A percentile compares a stretch with the other conserved stretches of the same genome.
These are phyloP conservation scores for Drosophila antonietae DNA, from an alignment of 2,888 invertebrate genomes.

Conservation along the genomic window DNA sequence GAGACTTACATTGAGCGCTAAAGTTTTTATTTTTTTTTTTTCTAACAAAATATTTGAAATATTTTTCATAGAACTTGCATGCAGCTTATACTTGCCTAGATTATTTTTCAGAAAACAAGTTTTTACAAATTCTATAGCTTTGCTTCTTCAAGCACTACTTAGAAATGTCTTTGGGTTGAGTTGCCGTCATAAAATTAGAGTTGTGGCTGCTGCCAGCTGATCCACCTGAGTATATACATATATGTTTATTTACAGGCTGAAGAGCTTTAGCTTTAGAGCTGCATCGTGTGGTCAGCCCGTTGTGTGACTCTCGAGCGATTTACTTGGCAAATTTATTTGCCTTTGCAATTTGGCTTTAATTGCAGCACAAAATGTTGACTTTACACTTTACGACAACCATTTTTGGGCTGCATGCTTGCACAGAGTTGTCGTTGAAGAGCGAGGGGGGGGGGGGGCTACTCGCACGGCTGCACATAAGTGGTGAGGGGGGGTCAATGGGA, in stretches of 20 bases:
- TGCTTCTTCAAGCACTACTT: not conserved
- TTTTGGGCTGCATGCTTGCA: slow-evolving; percentile 41
- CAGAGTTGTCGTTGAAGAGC: not conserved
- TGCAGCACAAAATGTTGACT: slow-evolving; percentile 75
- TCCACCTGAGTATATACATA: slow-evolving; percentile 9
- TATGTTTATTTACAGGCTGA: not conserved
- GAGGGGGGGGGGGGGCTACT: not conserved
- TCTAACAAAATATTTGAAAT: no score
- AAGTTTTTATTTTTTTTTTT: no score
- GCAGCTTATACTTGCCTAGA: not conserved
- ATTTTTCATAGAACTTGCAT: not conserved
- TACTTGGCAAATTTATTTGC: slow-evolving; percentile 67
- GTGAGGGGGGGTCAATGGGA: not conserved
- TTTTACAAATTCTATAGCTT: not conserved
- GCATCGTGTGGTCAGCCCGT: slow-evolving; percentile 22
- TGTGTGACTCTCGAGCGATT: slow-evolving; percentile 59
- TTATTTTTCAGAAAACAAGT: not conserved
- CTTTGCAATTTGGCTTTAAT: slow-evolving; percentile 69
- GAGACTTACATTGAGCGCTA: no score
- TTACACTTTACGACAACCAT: slow-evolving; percentile 68
- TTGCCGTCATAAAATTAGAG: not conserved
- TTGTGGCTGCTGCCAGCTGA: not conserved
- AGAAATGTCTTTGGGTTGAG: not conserved
- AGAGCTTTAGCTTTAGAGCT: not conserved
- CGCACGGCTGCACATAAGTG: slow-evolving; percentile 47